Conservation (phyloP, 2,797 vertebrate species). For the Alosa sapidissima region DNA sequence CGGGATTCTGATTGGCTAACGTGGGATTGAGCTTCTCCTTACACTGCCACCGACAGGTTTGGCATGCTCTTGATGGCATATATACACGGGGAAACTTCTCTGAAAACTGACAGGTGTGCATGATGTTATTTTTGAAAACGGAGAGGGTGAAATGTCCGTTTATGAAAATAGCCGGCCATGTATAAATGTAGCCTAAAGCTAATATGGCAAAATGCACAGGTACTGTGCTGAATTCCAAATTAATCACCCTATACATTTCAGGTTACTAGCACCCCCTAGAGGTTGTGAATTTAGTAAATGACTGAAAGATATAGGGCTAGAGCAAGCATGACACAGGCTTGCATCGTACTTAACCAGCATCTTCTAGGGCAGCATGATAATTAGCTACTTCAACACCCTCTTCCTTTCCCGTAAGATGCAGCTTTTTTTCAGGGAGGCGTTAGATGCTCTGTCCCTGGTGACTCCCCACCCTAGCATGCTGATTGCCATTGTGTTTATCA, state of each 20-base stretch:
- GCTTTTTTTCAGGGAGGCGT: background rate
- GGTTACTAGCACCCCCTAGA: background rate
- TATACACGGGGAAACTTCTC: too few species aligned
- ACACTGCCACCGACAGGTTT: too few species aligned
- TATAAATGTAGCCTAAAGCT: too few species aligned
- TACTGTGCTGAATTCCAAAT: background rate
- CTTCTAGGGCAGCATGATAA: background rate
- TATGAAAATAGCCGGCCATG: too few species aligned
- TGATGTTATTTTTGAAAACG: too few species aligned
- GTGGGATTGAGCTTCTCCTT: too few species aligned
- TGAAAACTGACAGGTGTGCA: too few species aligned
- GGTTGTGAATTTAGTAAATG: background rate
- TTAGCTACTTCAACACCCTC: background rate
- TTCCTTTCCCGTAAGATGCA: background rate
- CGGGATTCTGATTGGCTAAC: too few species aligned
- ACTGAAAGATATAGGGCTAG: background rate
- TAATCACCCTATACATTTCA: background rate
- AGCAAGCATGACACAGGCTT: background rate
- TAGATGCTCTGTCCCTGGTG: background rate
- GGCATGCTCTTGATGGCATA: too few species aligned
- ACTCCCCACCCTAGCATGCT: background rate
- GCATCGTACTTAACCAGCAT: background rate
- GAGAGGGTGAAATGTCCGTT: too few species aligned
- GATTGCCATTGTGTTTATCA: background rate
- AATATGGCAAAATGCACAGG: background rate